These are phyloP conservation scores for Scolopax bukidnonensis DNA, from an alignment of 2,797 vertebrate genomes.

Conservation along the genomic window DNA sequence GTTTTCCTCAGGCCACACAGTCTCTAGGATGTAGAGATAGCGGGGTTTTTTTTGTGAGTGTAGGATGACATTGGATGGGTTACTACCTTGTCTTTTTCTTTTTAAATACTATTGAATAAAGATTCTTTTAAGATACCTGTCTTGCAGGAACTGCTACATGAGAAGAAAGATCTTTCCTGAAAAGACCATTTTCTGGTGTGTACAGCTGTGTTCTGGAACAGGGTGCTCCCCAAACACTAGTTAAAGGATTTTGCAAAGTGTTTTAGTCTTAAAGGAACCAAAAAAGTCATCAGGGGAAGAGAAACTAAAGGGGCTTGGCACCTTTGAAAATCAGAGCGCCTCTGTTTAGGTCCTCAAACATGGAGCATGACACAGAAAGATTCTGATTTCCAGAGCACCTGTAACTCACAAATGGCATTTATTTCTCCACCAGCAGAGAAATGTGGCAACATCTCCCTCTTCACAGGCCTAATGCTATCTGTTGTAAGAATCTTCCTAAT, in stretches of 20 bases:
- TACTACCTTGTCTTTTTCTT: neutral
- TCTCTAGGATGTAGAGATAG: neutral
- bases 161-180: neutral
- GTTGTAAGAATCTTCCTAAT: neutral
- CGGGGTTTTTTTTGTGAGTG: neutral
- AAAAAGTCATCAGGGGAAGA: neutral
- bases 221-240: neutral
- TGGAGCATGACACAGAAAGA: neutral
- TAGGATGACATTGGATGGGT: neutral
- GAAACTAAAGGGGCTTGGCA: neutral
- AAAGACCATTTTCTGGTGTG: neutral
- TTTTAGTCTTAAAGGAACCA: neutral
- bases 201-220: neutral
- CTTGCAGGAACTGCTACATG: neutral
- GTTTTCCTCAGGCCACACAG: neutral
- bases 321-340: neutral
- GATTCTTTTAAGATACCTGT: neutral
- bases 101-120: neutral
- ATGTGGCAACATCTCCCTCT: neutral
- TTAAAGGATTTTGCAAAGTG: neutral
- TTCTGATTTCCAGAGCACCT: neutral
- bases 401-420: neutral
- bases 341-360: neutral
- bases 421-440: neutral
- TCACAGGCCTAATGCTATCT: neutral